Base-by-base conservation (phyloP, 2,888 invertebrate species). In the Pristionchus exspectatus region DNA sequence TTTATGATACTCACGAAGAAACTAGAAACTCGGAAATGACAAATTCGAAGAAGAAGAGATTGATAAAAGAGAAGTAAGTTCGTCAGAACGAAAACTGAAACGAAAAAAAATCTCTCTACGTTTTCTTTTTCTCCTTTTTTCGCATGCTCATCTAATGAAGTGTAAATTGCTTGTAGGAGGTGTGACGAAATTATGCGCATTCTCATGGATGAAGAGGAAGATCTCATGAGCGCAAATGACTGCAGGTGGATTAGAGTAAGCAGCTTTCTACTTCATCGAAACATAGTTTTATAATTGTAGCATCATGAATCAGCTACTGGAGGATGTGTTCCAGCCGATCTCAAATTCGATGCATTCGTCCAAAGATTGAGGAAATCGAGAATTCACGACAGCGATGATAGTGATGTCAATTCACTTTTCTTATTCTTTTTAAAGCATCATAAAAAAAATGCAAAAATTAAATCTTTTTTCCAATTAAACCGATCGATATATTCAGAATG, bases 301-400 rank as follows among this genome's bases (percentile, higher is more conserved):
- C 38, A 33, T 27, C 59, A 59, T 33, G 33, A 56, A 7, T 50
- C 50, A 38, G 84, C 59, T 2, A 33, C 14, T 24, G 84, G 84
- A 21, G 59, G 59, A 12, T 59, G 59, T 21, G 84, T 59, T 59
- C 84, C 84, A 24, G 14, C 1, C 0, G 81, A 81, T 12, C 81
- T 50, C 59, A 85, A 85, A 21, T 59, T 33, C 59, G 84, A 85
- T 38, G 30, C 14, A 21, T 50, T 85, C 18, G 59, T 85, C 21
- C 84, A 85, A 16, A 56, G 33, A 59, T 33, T 85, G 38, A 85
- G 84, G 33, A 85, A 59, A 14, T 4, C 30, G 9, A 21, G 84
- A 33, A 56, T 85, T 9, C 84, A 85, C 84, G 84, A 85, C 38
- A 85, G 84, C 21, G 84, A 85, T 21, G 84, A 85, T 27, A 85